A percentile compares a stretch with the other conserved stretches of the same genome.
phyloP scores from a whole-genome alignment of 2,888 invertebrate species.

The Chromoteleia sp. region DNA sequence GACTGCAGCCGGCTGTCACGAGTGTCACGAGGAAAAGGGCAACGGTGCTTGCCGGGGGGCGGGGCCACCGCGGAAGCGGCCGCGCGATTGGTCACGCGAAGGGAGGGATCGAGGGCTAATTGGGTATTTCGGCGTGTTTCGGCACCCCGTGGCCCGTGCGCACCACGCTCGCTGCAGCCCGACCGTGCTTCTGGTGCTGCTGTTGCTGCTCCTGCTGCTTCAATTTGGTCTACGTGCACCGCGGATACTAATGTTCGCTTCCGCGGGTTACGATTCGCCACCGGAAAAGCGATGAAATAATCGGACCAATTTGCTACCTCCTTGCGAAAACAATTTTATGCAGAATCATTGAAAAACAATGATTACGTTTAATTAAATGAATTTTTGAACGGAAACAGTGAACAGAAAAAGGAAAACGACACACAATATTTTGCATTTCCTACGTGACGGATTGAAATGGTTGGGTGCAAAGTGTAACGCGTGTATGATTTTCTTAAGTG shows the following conservation, averaged over 20 bases:
- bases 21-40: slow-evolving; percentile 71
- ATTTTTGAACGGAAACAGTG: too few relatives aligned
- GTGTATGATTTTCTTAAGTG: too few relatives aligned
- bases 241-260: slow-evolving; percentile 6
- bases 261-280: slow-evolving; percentile 1
- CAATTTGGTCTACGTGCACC: slow-evolving; percentile 16
- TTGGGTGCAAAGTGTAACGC: too few relatives aligned
- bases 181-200: slow-evolving; percentile 22
- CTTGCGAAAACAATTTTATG: too few relatives aligned
- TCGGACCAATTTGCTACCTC: too few relatives aligned
- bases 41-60: slow-evolving; percentile 68
- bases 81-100: slow-evolving; percentile 62
- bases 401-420: too few relatives aligned
- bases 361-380: too few relatives aligned
- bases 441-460: too few relatives aligned
- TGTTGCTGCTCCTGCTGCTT: slow-evolving; percentile 20
- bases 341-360: too few relatives aligned
- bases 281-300: too few relatives aligned
- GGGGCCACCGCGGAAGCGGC: slow-evolving; percentile 55
- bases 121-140: slow-evolving; percentile 69
- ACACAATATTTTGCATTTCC: too few relatives aligned
- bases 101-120: slow-evolving; percentile 71
- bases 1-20: slow-evolving; percentile 71
- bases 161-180: slow-evolving; percentile 42
- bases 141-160: slow-evolving; percentile 64